Evolutionary conservation across 2,888 invertebrate species (phyloP), one percentile per base, ranked within the genome.

Genomic region (Eurytoma adleriae): DNA sequence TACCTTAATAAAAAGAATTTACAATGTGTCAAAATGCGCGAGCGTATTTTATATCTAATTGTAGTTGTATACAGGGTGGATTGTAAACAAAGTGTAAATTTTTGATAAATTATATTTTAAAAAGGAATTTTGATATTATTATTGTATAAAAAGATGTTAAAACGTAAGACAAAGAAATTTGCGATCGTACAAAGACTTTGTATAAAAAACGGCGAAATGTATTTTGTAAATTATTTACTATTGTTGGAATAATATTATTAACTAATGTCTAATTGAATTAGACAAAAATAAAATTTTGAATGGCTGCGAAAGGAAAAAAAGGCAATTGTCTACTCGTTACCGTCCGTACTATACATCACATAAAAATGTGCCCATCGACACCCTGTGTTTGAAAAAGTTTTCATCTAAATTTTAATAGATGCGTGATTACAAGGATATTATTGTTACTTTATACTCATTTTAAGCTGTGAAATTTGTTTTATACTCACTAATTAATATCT

Each of bases 381-480:
- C n/a, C 50, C 57, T 67, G 56, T 20, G 20, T 54, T 20, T 24
- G 18, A 27, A 57, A 74, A 67, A 24, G 10, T 24, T 10, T 14
- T 48, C 57, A 61, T 24, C 48, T 7, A 74, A 40, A 56, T 24
- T 62, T 62, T 61, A 40, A 14, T 62, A 2, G 54, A 27, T 14
- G 64, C 54, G 16, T 61, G 54, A 57, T 40, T 76, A 18, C 54
- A 73, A 64, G 52, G 30, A 73, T 27, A 30, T 62, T 62, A 73
- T 70, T 57, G 54, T 72, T 14, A 30, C 12, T 27, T n/a, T 72
- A 24, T 73, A 73, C 64, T 69, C 52, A 68, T 68, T 30, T 1
- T 76, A 62, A 62, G 16, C 20, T n/a, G 40, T 59, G 24, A 62
- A 50, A 62, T 67, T 52, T 79, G 61, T 75, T 79, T 81, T 81